Base-by-base conservation (phyloP, 2,888 invertebrate species). In the Andrena bicolor region DNA sequence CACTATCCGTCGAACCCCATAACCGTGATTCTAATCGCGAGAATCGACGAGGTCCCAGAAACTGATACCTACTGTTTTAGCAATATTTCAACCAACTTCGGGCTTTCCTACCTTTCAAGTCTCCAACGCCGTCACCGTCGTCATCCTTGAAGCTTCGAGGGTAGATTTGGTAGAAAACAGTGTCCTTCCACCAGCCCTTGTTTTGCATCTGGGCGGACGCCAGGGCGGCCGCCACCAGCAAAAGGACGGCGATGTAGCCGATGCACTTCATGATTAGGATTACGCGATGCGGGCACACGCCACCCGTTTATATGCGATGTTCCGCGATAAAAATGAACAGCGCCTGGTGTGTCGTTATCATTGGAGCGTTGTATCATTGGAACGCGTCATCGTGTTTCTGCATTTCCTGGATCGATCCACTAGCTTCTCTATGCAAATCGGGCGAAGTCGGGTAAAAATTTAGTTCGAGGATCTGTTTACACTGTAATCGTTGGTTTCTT, bases 31-130 rank as follows among this genome's bases (percentile, higher is more conserved):
- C 41, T 13, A 41, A 41, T 41, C 41, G 41, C 13, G 41, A 41
- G 41, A 13, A 41, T 41, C 41, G 13, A 41, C 41, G 41, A 41
- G 13, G 13, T 13, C 41, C 41, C 41, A 41, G 41, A 41, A 41
- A 13, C 13, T 13, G 41, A 41, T 41, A 41, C 13, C 13, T 41
- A 41, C 13, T 41, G 13, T 13, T 13, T 41, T 4, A 41, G 16
- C 41, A 41, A 41, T 16, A 41, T 41, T 16, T 5, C 41, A 56
- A 5, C 23, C 5, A 51, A 8, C 0, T 96, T 95, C 96, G 97
- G 97, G 0, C 98, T 98, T 97, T 76, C 81, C 89, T 85, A 92
- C 93, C 93, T 79, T 85, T 75, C 48, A 93, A 82, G 84, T 93
- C 93, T 7, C 93, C 92, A 26, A 90, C 81, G 4, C 93, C 93